Conservation (phyloP, 2,113 vertebrate species). For the Aspiorhynchus laticeps region DNA sequence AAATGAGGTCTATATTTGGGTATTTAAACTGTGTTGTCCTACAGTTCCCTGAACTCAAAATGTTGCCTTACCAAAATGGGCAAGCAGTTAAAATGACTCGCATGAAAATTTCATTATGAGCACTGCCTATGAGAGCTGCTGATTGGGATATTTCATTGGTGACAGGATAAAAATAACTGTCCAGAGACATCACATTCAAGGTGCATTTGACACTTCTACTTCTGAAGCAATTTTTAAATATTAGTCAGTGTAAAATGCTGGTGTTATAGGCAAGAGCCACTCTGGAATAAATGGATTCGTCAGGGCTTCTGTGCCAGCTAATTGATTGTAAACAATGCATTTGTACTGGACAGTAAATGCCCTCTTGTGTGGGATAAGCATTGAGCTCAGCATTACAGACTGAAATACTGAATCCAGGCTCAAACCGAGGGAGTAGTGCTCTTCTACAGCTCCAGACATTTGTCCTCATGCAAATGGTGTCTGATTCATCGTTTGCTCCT, state of each 20-base stretch:
- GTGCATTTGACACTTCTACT: neutral
- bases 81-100: neutral
- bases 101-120: neutral
- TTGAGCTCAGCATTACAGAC: neutral
- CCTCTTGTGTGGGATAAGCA: neutral
- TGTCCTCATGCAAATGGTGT: neutral
- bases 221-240: neutral
- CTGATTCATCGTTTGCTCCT: conserved; percentile 5
- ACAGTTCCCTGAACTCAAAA: neutral
- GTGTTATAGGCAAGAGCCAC: neutral
- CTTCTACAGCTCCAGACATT: conserved; percentile 21
- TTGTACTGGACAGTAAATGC: neutral
- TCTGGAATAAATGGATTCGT: neutral
- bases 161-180: neutral
- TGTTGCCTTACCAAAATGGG: neutral
- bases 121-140: neutral
- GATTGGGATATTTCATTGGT: neutral
- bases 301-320: neutral
- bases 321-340: neutral
- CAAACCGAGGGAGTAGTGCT: neutral
- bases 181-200: neutral
- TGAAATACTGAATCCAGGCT: neutral
- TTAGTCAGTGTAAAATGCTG: neutral
- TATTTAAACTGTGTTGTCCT: neutral
- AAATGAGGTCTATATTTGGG: neutral